Evolutionary conservation across 2,888 invertebrate genomes (phyloP), one percentile per base, ranked within the genome.

Genomic region (Ormyrus nitidulus): DNA sequence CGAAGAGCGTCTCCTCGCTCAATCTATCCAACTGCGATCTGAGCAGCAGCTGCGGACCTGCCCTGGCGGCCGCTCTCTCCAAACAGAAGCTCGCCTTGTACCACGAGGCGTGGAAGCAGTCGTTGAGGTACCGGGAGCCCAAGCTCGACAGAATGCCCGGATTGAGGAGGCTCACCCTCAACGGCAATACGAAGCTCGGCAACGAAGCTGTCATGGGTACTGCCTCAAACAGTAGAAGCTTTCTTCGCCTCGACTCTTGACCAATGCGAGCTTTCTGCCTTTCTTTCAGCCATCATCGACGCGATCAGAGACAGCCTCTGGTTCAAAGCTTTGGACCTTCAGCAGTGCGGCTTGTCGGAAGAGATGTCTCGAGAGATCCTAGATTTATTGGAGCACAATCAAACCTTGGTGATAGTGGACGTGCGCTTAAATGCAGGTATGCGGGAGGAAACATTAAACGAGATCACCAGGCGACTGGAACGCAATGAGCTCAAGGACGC

Each of bases 91-190:
- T 94, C 77, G 92, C 93, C 78, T 93, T 96, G 74, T 96, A 94
- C 87, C 95, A 95, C 83, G 95, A 96, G 87, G 95, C 95, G 81
- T 96, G 96, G 96, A 94, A 95, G 82, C 94, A 95, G 84, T 95
- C 96, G 7, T 88, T 96, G 74, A 93, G 96, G n/a, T 96, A 96
- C 87, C 93, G 94, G 13, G 92, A 94, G 66, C 95, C 96, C 0
- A 93, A 95, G 84, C 90, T 94, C n/a, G 94, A 94, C 80, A 90
- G 93, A 0, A 95, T 96, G 93, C 93, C 94, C 0, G 96, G 96
- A 0, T 89, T 96, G 34, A 93, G 95, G 68, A 91, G 94, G 59
- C 92, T 96, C 79, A 93, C 94, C 0, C 86, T 96, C 34, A 95
- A 95, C 85, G 93, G 93, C 54, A 96, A 96, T 0, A 1, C 56